Evolutionary conservation across 1,140 invertebrate species (phyloP), one percentile per base, ranked within the genome.

Genomic region (Sycobia sp.): DNA sequence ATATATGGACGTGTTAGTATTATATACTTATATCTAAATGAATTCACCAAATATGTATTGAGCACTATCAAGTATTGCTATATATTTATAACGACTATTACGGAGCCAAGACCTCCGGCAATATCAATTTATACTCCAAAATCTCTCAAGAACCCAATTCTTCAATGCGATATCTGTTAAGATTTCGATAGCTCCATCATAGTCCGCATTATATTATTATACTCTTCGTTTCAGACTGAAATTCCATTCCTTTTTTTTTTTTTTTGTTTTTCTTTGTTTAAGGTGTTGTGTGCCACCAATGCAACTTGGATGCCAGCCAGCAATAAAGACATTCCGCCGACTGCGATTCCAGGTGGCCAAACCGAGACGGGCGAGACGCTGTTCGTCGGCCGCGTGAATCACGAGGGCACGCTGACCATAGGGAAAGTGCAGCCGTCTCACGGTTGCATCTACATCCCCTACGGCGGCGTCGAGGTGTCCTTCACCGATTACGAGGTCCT

Each of bases 391-490:
- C 85, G 88, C 51, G 87, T 87, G 0, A 76, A 83, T 16, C 88
- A 90, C 68, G 87, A 90, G 59, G 87, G 85, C 46, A 84, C 84
- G 44, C 54, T 89, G 36, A 90, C 88, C 0, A 84, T 87, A 11
- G 89, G 89, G 67, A 90, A 92, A 79, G 87, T 95, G 1, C 89
- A 91, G 69, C 85, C 88, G 0, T 88, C 87, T 3, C 91, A 90
- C 72, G 86, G 79, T 4, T 84, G 84, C 1, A 85, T 87, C 59
- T 93, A 92, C 79, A 90, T 92, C 73, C 85, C 91, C 8, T 92
- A 85, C 67, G 87, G 80, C 7, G 89, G 90, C 58, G 71, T 86
- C 68, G 89, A 92, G 75, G 56, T 93, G 22, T 83, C 86, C n/a
- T 90, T 87, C 76, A 79, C 84, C 23, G 88, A 92, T 27, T 94